Base-by-base conservation (phyloP, 2,888 invertebrate genomes). In the Uloborus plumipes region DNA sequence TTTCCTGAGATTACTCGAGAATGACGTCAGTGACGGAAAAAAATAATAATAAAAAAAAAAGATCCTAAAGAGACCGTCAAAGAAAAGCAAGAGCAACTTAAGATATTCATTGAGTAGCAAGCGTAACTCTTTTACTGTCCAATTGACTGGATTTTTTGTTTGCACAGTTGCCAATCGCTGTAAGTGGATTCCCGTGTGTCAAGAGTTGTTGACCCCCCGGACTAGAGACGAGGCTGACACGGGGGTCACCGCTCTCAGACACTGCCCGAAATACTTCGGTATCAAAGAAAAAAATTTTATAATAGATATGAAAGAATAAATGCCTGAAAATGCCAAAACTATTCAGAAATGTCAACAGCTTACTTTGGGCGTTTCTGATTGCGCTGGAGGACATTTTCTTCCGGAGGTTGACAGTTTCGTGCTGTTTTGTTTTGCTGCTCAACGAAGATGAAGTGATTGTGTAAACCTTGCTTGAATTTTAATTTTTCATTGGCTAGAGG, bases 81-180 rank as follows among this genome's bases (percentile, higher is more conserved):
- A 78, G 59, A 26, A 20, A 59, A 59, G 59, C 20, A 62, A 67
- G 69, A 80, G 58, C 55, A 53, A 50, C 69, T 69, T 64, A 62
- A 80, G 73, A 74, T 80, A 80, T 80, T 80, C 69, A 80, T 80
- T 72, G 66, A 39, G 79, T 49, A 53, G 71, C 65, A 22, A 73
- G 66, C 79, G 72, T 66, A 79, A 79, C 79, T 79, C 73, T 69
- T 80, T 80, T 66, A 74, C 74, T 80, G 80, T 80, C 69, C 80
- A 58, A 69, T 66, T 79, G 72, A 79, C 72, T 79, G 65, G 72
- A 72, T 79, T 66, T 72, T 64, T 79, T 79, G 73, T 79, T 78
- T 71, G 71, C 67, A 55, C 26, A 71, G 71, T 67, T 73, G 67
- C 73, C 50, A 69, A 74, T 80, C 73, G 69, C 80, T 55, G 79